Percentiles rank a stretch among this genome's conserved stretches.
phyloP scores from a whole-genome alignment of 2,113 vertebrate genomes.

The Syngnathoides biaculeatus region DNA sequence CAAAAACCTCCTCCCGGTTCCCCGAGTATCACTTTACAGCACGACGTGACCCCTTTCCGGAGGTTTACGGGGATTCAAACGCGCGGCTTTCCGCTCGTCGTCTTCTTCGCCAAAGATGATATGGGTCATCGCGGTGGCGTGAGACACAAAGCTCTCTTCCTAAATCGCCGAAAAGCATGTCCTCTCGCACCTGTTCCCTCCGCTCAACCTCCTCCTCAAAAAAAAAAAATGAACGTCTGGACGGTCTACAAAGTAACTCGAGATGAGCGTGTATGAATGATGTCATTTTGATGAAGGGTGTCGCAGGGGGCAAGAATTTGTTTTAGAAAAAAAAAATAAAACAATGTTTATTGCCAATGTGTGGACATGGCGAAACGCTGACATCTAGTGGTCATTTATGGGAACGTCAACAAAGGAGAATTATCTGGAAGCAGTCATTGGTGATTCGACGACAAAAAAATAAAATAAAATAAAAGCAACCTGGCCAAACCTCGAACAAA shows the following conservation, averaged over 20 bases:
- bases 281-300: background rate
- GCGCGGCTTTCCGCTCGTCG: background rate
- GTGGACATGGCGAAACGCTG: slow-evolving; percentile 23
- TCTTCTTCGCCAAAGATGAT: slow-evolving; percentile 5
- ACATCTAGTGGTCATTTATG: slow-evolving; percentile 61
- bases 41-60: slow-evolving; percentile 3
- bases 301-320: slow-evolving; percentile 7
- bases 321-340: background rate
- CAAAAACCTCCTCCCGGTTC: background rate
- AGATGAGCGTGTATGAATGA: background rate
- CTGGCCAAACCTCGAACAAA: no score
- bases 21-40: background rate
- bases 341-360: background rate
- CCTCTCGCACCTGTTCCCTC: slow-evolving; percentile 1
- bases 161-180: background rate
- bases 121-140: slow-evolving; percentile 1
- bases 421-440: no score
- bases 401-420: background rate
- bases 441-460: no score
- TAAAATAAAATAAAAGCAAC: no score
- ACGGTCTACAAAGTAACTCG: background rate
- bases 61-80: background rate
- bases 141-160: slow-evolving; percentile 1
- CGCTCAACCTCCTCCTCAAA: background rate
- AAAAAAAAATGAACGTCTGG: background rate